phyloP scores from a whole-genome alignment of 2,797 vertebrate genomes.

The Sebastes vulpes region DNA sequence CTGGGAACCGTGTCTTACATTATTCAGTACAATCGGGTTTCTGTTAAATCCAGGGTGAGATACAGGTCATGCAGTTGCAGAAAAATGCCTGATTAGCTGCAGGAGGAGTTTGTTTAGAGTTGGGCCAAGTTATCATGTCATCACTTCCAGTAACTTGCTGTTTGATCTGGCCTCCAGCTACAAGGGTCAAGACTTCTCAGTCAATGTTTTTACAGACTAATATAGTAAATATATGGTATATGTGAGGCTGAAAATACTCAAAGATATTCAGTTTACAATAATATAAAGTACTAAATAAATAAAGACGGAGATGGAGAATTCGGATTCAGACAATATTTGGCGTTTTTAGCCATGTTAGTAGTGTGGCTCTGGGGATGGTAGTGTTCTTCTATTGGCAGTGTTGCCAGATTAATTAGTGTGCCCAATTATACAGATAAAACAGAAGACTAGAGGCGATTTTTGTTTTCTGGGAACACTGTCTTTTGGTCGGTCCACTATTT shows the following conservation, averaged over 20 bases:
- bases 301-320: neutral
- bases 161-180: neutral
- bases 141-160: neutral
- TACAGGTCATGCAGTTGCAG: neutral
- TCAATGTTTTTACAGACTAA: neutral
- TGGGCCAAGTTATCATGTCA: neutral
- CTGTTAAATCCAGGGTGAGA: constrained; percentile 22
- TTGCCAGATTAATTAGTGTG: neutral
- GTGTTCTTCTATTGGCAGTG: neutral
- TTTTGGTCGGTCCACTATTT: neutral
- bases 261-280: neutral
- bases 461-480: neutral
- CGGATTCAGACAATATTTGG: neutral
- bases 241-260: neutral
- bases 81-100: constrained; percentile 18
- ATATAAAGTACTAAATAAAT: neutral
- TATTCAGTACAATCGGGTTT: constrained; percentile 19
- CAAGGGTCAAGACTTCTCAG: neutral
- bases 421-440: neutral
- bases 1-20: constrained; percentile 8
- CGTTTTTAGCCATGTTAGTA: neutral
- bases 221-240: neutral
- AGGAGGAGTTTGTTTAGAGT: constrained; percentile 5
- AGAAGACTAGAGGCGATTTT: neutral
- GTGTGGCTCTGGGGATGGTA: neutral